phyloP scores from a whole-genome alignment of 1,140 invertebrate genomes.

The Tetragnatha versicolor region DNA sequence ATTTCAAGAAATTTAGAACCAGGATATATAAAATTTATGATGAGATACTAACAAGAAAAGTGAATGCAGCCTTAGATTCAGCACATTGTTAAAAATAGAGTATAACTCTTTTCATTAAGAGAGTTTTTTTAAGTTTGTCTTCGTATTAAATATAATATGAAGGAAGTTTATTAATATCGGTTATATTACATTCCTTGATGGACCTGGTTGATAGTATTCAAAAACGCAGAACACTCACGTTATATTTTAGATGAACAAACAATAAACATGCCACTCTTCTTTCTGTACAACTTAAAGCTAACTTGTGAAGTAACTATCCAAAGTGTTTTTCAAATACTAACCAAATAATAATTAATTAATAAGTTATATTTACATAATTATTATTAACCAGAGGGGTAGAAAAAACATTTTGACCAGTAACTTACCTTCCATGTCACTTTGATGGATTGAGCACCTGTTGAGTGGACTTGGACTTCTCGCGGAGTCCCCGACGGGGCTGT shows the following conservation, averaged over 20 bases:
- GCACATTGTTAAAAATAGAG: too few relatives aligned
- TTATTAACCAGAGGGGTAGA: neutral
- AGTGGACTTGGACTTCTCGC: conserved; percentile 24
- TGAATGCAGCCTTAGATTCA: too few relatives aligned
- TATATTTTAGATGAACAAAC: neutral
- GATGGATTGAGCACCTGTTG: conserved; percentile 57
- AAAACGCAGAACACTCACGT: too few relatives aligned
- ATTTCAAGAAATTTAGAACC: too few relatives aligned
- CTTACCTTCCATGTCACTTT: conserved; percentile 57
- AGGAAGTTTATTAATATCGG: too few relatives aligned
- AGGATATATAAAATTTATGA: too few relatives aligned
- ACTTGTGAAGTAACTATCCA: neutral
- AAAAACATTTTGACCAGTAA: conserved; percentile 9
- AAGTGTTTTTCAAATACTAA: neutral
- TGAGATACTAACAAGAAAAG: too few relatives aligned
- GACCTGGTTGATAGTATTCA: too few relatives aligned
- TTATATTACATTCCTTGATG: too few relatives aligned
- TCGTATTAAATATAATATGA: too few relatives aligned
- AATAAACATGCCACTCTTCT: neutral
- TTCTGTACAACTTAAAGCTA: neutral
- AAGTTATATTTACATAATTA: neutral
- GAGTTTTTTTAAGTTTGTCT: too few relatives aligned
- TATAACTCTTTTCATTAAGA: too few relatives aligned
- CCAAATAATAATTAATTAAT: neutral
- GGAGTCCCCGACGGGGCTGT: conserved; percentile 55